Percentiles rank a stretch among this genome's conserved stretches.
phyloP scores from a whole-genome alignment of 2,797 vertebrate species.

The Dermochelys coriacea region DNA sequence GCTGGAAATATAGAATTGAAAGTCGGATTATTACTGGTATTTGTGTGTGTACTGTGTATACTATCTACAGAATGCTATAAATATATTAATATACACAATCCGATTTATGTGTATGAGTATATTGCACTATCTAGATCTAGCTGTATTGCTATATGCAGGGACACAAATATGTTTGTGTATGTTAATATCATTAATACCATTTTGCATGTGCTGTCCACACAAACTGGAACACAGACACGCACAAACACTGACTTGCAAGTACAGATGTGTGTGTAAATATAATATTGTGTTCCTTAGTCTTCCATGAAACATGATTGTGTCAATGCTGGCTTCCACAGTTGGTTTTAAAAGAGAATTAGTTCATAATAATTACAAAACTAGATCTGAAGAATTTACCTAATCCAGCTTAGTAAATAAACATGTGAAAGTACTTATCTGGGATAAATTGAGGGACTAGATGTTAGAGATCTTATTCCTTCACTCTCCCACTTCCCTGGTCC shows the following conservation, averaged over 20 bases:
- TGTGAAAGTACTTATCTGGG: conserved; percentile 58
- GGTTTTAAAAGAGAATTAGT: conserved; percentile 33
- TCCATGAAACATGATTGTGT: accelerated
- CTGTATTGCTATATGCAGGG: not conserved
- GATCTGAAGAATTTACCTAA: conserved; percentile 41
- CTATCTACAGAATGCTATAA: not conserved
- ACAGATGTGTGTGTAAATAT: not conserved
- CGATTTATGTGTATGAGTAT: not conserved
- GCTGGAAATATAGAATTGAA: not conserved
- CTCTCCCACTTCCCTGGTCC: no score
- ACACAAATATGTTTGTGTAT: not conserved
- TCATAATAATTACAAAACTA: not conserved
- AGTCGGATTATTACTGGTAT: not conserved
- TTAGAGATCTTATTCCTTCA: no score
- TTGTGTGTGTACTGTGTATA: not conserved
- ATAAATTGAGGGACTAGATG: conserved; percentile 43
- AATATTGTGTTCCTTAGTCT: not conserved
- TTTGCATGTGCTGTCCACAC: not conserved
- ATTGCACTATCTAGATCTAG: not conserved
- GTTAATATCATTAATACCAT: not conserved
- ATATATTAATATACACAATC: not conserved
- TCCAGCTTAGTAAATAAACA: conserved; percentile 65
- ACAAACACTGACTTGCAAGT: not conserved
- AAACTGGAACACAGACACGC: not conserved
- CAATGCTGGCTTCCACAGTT: not conserved